Conservation (phyloP, 2,797 vertebrate species). For the Hyperoplus immaculatus region DNA sequence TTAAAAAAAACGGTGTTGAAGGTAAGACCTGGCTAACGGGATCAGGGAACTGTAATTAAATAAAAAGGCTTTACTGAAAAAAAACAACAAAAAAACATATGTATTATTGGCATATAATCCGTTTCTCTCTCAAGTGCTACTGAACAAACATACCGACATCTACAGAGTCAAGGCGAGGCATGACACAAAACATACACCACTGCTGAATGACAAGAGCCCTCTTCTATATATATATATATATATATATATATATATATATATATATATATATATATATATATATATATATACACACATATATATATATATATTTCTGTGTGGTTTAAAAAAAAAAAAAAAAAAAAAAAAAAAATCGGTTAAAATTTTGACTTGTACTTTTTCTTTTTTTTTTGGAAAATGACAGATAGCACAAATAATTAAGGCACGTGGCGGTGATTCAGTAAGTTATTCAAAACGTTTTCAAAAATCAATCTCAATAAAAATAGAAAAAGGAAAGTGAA, state of each 20-base stretch:
- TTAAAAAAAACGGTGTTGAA: not conserved
- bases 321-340: not conserved
- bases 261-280: too few relatives aligned
- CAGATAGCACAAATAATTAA: conserved; percentile 39
- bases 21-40: not conserved
- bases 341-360: not conserved
- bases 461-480: not conserved
- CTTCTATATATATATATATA: not conserved
- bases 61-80: conserved; percentile 26
- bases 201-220: conserved; percentile 47
- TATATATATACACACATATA: too few relatives aligned
- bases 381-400: conserved; percentile 16
- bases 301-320: too few relatives aligned
- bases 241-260: too few relatives aligned
- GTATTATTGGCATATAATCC: conserved; percentile 70
- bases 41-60: conserved; percentile 46
- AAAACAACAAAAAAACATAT: conserved; percentile 40
- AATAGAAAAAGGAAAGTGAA: not conserved
- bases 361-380: not conserved
- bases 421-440: conserved; percentile 57
- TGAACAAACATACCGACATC: conserved; percentile 57
- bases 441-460: not conserved
- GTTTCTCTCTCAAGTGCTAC: conserved; percentile 67
- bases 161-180: conserved; percentile 51
- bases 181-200: conserved; percentile 45